These are phyloP conservation scores for Bettongia penicillata DNA, from an alignment of 2,113 vertebrate species.

Conservation along the genomic window DNA sequence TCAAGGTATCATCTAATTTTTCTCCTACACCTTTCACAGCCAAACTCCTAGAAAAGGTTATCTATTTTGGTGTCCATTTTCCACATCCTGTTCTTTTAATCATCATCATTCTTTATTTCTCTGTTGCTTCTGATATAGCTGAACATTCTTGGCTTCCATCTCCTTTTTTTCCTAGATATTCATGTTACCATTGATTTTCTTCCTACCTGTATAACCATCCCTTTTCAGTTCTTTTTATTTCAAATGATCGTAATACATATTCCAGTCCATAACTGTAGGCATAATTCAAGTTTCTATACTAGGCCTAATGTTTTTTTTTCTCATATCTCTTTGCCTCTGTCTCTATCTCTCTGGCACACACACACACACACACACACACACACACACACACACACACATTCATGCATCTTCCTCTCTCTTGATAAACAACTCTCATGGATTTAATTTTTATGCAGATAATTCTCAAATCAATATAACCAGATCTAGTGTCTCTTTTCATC, in stretches of 20 bases:
- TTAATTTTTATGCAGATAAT: too few relatives aligned
- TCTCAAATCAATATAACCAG: too few relatives aligned
- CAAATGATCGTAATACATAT: neutral
- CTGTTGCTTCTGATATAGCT: neutral
- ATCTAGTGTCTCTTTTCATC: too few relatives aligned
- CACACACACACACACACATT: too few relatives aligned
- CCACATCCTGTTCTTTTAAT: neutral
- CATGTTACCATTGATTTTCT: neutral
- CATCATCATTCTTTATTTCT: neutral
- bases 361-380: too few relatives aligned
- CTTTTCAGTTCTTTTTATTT: neutral
- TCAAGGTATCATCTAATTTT: neutral
- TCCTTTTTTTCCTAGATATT: neutral
- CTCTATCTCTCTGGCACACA: too few relatives aligned
- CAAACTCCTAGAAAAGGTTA: neutral
- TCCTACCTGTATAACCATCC: neutral
- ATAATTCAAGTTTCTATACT: too few relatives aligned
- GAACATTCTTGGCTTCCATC: neutral
- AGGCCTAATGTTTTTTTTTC: too few relatives aligned
- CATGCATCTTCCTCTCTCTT: too few relatives aligned
- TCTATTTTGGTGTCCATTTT: neutral
- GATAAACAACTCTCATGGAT: too few relatives aligned
- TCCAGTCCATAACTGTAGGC: too few relatives aligned
- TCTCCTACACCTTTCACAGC: neutral
- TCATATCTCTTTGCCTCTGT: too few relatives aligned